Base-by-base conservation (phyloP, 2,797 vertebrate species). In the Spinus olivaceus region DNA sequence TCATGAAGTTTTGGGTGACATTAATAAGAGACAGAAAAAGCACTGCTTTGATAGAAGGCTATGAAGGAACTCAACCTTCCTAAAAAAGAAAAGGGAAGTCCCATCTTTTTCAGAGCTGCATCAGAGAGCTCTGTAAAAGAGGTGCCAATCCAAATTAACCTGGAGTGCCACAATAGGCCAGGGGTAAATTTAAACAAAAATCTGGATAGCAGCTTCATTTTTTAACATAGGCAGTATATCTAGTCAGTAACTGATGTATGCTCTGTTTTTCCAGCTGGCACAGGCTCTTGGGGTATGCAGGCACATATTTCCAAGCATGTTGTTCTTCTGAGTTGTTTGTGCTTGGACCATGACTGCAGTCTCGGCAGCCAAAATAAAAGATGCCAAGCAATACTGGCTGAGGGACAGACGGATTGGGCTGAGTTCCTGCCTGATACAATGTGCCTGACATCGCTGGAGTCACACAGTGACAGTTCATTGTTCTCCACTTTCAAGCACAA, bases 371-470 rank as follows among this genome's bases (percentile, higher is more conserved):
- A 91, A 92, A 64, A 91, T 88, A 90, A 96, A 96, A 96, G 85
- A 86, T 18, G 96, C 97, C 97, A 97, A 92, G 86, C 66, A 79
- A 94, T 87, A 79, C 91, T 97, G 96, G 97, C 97, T 91, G 96
- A 79, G 86, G 53, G 41, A 91, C 89, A 72, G 79, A 70, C 2
- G 4, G 72, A 89, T 91, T 90, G 95, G 95, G 70, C 60, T 3
- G 8, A 84, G 65, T 91, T 95, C 70, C 74, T 84, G 70, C 85
- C 63, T 64, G 64, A 53, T 92, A 95, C 92, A 94, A 96, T 79
- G 86, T 0, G 7, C n/a, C 51, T 67, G 91, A 92, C 95, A 94
- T 77, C 53, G n/a, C n/a, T 41, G 60, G 87, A 95, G 87, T 82
- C 64, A 61, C 60, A 37, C 60, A 44, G 70, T 44, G 91, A 73